Evolutionary conservation across 2,797 vertebrate genomes (phyloP), one percentile per base, ranked within the genome.

Genomic region (Anas flavirostris): DNA sequence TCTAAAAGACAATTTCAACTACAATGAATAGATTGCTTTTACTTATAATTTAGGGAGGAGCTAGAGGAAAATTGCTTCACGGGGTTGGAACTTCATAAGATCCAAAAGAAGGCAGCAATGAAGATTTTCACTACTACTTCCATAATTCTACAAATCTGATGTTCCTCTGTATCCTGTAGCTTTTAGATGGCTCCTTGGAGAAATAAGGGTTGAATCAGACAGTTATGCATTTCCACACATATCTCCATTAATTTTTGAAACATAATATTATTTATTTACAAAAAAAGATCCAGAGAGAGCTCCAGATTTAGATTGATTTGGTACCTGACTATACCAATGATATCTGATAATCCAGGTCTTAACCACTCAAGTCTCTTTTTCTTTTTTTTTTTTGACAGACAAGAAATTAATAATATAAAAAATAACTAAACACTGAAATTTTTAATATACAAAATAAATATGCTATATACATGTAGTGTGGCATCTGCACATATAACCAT

Each of bases 401-500:
- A 66, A 63, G 7, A 91, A 82, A 64, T 74, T 1, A 86, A 7
- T 28, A n/a, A 41, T 10, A 12, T n/a, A 12, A 0, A 1, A 48
- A 23, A 89, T 23, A 10, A 9, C 10, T 80, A 21, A 23, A n/a
- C 43, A 26, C 5, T 16, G 26, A 2, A 2, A 16, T 62, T 37
- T 31, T 67, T 59, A 33, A 48, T 9, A 37, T 16, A 10, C 43
- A 63, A 67, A 80, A 82, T 16, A 50, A 92, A 76, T 15, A 58
- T 35, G n/a, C 26, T n/a, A 18, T 7, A 55, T 19, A 58, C 7
- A 28, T 1, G 7, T 19, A 22, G 18, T 6, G 12, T 39, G 60
- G 19, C 44, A 72, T 10, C 31, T 2, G 1, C 15, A 35, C 4
- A 1, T 7, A 78, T 5, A 16, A 16, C 18, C 1, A 4, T 3